Conservation (phyloP, 1,140 invertebrate species). For the Lordiphosa stackelbergi region DNA sequence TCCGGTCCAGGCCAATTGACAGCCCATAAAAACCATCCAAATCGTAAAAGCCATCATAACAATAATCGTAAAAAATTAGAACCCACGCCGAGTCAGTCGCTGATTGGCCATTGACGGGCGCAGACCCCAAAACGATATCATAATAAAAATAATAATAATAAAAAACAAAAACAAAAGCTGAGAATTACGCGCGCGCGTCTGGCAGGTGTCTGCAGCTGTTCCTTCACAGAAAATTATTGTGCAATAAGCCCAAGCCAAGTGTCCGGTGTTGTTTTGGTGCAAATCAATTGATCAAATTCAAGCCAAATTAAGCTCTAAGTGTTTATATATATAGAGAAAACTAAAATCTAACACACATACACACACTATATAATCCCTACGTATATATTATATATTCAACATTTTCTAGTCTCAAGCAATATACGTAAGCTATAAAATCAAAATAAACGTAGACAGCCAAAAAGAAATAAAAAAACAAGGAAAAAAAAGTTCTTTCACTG, state of each 20-base stretch:
- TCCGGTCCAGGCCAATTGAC: conserved; percentile 48
- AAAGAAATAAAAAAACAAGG: conserved; percentile 5
- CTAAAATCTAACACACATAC: conserved; percentile 15
- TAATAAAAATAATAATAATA: conserved; percentile 8
- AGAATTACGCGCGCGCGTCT: conserved; percentile 52
- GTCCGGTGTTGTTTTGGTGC: conserved; percentile 1
- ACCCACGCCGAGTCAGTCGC: conserved; percentile 4
- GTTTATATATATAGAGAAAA: too few relatives aligned
- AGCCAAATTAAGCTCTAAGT: too few relatives aligned
- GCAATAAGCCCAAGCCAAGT: conserved; percentile 38
- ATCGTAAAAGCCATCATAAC: conserved; percentile 67
- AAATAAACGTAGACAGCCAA: conserved; percentile 14
- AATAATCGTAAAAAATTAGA: conserved; percentile 36
- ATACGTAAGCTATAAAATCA: conserved; percentile 27
- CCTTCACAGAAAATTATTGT: conserved; percentile 32
- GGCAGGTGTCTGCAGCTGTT: conserved; percentile 46
- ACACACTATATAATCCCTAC: too few relatives aligned
- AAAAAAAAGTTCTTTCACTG: conserved; percentile 45
- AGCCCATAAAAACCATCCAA: conserved; percentile 54
- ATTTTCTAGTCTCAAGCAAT: conserved; percentile 69
- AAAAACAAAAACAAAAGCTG: conserved; percentile 2
- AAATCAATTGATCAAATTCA: too few relatives aligned
- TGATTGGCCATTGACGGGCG: conserved; percentile 7
- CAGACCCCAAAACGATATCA: conserved; percentile 10
- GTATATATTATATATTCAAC: conserved; percentile 23